These are phyloP conservation scores for Microplitis manilae DNA, from an alignment of 2,888 invertebrate genomes.

Conservation along the genomic window DNA sequence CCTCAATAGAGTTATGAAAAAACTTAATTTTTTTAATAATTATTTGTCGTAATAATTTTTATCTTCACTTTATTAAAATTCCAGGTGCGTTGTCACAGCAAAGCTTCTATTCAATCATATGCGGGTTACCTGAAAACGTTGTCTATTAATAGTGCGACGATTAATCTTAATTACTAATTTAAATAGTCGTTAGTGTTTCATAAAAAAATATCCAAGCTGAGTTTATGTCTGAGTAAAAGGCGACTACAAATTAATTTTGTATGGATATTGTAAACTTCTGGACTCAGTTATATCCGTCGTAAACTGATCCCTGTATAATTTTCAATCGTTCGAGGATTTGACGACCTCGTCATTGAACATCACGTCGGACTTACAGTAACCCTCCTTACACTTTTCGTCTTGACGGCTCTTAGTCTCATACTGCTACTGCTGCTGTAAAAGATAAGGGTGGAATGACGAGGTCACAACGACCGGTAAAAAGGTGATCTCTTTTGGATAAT, in stretches of 20 bases:
- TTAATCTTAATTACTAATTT: neutral
- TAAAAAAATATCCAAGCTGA: neutral
- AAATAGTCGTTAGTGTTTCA: neutral
- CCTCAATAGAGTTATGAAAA: no score
- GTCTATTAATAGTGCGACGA: neutral
- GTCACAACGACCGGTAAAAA: slow-evolving; percentile 72
- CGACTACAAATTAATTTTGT: slow-evolving; percentile 10
- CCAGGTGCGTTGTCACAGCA: no score
- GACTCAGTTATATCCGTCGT: slow-evolving; percentile 59
- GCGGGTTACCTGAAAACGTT: neutral
- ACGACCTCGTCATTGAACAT: slow-evolving; percentile 68
- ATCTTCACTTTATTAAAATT: no score
- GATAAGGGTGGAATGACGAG: slow-evolving; percentile 71
- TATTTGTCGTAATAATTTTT: no score
- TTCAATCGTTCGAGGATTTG: slow-evolving; percentile 71
- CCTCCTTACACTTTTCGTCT: slow-evolving; percentile 44
- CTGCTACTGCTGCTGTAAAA: slow-evolving; percentile 50
- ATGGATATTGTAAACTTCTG: neutral
- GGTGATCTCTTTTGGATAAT: slow-evolving; percentile 69
- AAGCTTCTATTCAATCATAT: neutral
- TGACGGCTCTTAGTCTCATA: neutral
- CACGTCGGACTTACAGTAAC: slow-evolving; percentile 45
- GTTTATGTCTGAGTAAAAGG: neutral
- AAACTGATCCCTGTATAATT: slow-evolving; percentile 72
- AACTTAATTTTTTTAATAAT: no score